phyloP scores from a whole-genome alignment of 2,113 vertebrate species.

The western clawed frog (Xenopus tropicalis) region UCB_Xtro_10.0 CM004449.2:131989501-131990000 shows the following conservation, averaged over 20 bases:
- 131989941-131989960: constrained; percentile 88
- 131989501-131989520: no score
- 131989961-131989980: constrained; percentile 75
- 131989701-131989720: constrained; percentile 81
- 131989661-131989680: constrained; percentile 89
- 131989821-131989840: no score
- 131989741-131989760: no score
- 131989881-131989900: constrained; percentile 65
- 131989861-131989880: no score
- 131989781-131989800: no score
- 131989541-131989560: no score
- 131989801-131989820: no score
- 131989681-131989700: constrained; percentile 77
- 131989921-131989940: constrained; percentile 92
- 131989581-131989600: constrained; percentile 65
- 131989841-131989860: no score
- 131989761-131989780: no score
- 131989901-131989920: constrained; percentile 92
- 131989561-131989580: no score
- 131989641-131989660: constrained; percentile 96
- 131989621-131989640: constrained; percentile 89
- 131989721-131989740: constrained; percentile 37
- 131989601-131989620: constrained; percentile 96
- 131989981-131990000: constrained; percentile 91
- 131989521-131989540: no score